Base-by-base conservation (phyloP, 2,888 invertebrate species). In the Leptothorax acervorum region DNA sequence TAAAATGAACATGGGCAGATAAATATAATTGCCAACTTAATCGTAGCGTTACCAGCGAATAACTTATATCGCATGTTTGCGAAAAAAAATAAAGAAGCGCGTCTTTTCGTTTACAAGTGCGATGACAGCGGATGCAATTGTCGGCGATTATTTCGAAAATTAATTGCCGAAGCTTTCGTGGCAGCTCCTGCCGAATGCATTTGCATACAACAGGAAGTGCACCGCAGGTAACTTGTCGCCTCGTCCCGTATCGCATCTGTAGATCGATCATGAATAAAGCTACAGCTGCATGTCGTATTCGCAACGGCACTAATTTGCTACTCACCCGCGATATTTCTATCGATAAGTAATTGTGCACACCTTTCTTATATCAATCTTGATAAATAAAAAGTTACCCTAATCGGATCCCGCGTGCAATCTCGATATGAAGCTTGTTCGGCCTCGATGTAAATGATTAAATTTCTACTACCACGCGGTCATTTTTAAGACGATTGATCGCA, bases 161-260 rank as follows among this genome's bases (percentile, higher is more conserved):
- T 71, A 71, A 73, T 62, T 60, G 28, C 23, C 55, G 83, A 83
- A 28, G 66, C 42, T 66, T 70, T 31, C 45, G 53, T 48, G 23
- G 63, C 55, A 73, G 60, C 68, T 86, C 85, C 84, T 76, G n/a
- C 57, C 68, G 66, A 82, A 83, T 75, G 75, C 75, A 88, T 86
- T 84, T 78, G 65, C 83, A 78, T 87, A 65, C 45, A 73, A 78
- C 82, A 63, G 74, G 85, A 83, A 86, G 82, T 74, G 75, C 83
- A 65, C 63, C 48, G 82, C 73, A 28, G 76, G 53, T 63, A 84
- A 63, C 87, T 82, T 53, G 86, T 85, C 75, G 71, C 45, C 62
- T 86, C 81, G 71, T 51, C 62, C 1, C 60, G 39, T 31, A 60
- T 84, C 66, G 81, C 82, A 86, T 73, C 76, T 86, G 87, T 86